Base-by-base conservation (phyloP, 2,888 invertebrate species). In the Tribolium freemani region DNA sequence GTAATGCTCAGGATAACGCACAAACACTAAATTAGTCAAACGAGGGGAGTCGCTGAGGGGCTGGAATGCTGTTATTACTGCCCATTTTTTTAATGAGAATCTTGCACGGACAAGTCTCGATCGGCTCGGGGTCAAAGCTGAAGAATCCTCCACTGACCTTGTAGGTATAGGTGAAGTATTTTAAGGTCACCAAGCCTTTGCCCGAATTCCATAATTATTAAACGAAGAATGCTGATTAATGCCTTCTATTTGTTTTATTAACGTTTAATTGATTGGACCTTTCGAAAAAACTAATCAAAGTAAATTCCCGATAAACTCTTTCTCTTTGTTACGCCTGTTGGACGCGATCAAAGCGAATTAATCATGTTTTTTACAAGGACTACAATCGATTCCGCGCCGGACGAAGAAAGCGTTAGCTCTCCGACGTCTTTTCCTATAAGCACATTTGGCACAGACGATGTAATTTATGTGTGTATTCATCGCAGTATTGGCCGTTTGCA, bases 401-500 rank as follows among this genome's bases (percentile, higher is more conserved):
- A 10, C 26, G 63, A 16, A 26, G 31, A 45, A 67, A 44, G 51
- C 56, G 30, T n/a, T 11, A 48, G 46, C 30, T 21, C 13, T 26
- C 30, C 10, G 9, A 44, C 30, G 10, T 56, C 56, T 54, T 21
- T 8, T 16, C 44, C 30, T 54, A 31, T 16, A 21, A 26, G 61
- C 53, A 53, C 66, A 66, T 68, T 57, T 57, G 68, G 70, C 64
- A 53, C 21, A 66, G 66, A 57, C 45, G 46, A 53, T 16, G 58
- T 71, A 60, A 71, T 71, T 71, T 71, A 71, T 71, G 67, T 71
- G 53, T 44, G 66, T 71, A 66, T 66, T 71, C 71, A 67, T 71
- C 71, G 64, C 71, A 51, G 50, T 71, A 64, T 64, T 71, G 58
- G 54, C 67, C 66, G 66, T 60, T 71, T 58, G 74, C 77, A 78